Evolutionary conservation across 1,140 invertebrate species (phyloP).

Genomic region (Battus philenor): DNA sequence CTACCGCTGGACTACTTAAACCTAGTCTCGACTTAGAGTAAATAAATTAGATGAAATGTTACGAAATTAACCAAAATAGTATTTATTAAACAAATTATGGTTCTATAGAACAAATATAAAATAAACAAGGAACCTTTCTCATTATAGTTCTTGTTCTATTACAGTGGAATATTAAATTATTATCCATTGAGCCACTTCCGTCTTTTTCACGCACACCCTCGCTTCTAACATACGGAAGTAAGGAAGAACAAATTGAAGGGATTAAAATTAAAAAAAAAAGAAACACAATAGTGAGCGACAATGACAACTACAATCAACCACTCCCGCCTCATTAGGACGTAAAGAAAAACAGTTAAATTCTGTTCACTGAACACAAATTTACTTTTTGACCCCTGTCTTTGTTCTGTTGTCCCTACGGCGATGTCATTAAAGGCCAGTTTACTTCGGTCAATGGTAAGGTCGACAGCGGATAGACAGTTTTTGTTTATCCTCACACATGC

Average conservation of each 20-base stretch:
- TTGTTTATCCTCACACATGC: conserved; percentile 41
- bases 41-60: too few relatives aligned
- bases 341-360: conserved; percentile 62
- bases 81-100: too few relatives aligned
- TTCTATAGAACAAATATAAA: too few relatives aligned
- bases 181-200: conserved; percentile 17
- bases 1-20: too few relatives aligned
- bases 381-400: conserved; percentile 8
- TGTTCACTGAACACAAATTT: conserved; percentile 28
- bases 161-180: too few relatives aligned
- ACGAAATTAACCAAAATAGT: too few relatives aligned
- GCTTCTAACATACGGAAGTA: conserved; percentile 34
- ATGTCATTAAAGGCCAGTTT: conserved; percentile 24
- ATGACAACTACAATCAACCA: conserved; percentile 60
- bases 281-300: conserved; percentile 42
- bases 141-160: too few relatives aligned
- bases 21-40: too few relatives aligned
- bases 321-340: conserved; percentile 67
- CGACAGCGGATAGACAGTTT: conserved; percentile 17
- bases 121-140: too few relatives aligned
- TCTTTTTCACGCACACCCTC: conserved; percentile 23
- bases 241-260: conserved; percentile 41
- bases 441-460: conserved; percentile 6
- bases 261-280: conserved; percentile 31
- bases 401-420: conserved; percentile 21